Percentiles rank a stretch among this genome's conserved stretches.
These are phyloP conservation scores for Spea multiplicata DNA, from an alignment of 2,113 vertebrate genomes.

Conservation along the genomic window DNA sequence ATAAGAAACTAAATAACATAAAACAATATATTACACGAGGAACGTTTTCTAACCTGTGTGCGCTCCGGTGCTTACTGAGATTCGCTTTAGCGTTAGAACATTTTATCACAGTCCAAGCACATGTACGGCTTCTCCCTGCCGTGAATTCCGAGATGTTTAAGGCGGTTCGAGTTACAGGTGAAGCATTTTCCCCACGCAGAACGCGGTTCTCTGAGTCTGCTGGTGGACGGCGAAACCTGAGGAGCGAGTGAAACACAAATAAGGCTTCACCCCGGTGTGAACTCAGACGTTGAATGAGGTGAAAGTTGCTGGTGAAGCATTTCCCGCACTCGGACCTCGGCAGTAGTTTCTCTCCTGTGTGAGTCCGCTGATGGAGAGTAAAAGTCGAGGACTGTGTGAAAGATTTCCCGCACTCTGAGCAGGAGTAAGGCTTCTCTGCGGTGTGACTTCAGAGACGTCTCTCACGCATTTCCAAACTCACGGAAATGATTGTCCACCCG, in stretches of 20 bases:
- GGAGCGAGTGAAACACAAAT: no score
- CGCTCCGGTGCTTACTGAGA: background rate
- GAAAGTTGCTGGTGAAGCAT: background rate
- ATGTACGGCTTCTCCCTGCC: background rate
- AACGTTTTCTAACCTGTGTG: no score
- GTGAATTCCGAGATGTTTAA: background rate
- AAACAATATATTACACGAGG: no score
- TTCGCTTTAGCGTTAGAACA: background rate
- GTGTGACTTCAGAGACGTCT: no score
- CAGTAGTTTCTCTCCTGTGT: background rate
- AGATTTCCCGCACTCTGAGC: background rate
- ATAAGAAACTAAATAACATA: no score
- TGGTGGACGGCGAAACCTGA: no score
- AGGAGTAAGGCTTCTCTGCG: conserved; percentile 52
- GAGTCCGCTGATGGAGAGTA: background rate
- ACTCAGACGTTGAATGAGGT: background rate
- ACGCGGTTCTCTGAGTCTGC: no score
- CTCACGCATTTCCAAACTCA: no score
- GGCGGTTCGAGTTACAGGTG: no score
- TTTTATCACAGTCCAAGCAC: background rate
- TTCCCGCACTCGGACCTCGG: background rate
- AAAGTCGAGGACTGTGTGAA: conserved; percentile 20
- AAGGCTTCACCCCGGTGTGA: conserved; percentile 1
- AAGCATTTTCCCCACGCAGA: background rate
- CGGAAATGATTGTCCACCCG: conserved; percentile 51